A percentile compares a stretch with the other conserved stretches of the same genome.
These are phyloP conservation scores for Hirtodrosophila confusa DNA, from an alignment of 2,888 invertebrate genomes.

Conservation along the genomic window DNA sequence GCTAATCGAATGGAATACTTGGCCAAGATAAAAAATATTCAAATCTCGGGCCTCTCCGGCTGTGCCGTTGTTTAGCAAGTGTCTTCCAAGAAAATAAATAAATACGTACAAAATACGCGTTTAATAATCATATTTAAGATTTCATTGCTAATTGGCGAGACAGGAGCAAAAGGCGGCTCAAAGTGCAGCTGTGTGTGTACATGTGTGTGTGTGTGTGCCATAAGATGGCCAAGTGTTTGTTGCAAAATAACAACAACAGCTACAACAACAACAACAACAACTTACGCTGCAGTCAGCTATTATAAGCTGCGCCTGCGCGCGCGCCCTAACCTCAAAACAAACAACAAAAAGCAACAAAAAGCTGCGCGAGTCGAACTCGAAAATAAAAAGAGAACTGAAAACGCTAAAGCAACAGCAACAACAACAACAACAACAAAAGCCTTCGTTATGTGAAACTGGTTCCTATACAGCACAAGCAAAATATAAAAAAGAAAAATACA, in stretches of 20 bases:
- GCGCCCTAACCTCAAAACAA: slow-evolving; percentile 64
- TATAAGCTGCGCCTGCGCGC: slow-evolving; percentile 65
- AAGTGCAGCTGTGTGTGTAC: slow-evolving; percentile 28
- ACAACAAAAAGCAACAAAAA: slow-evolving; percentile 27
- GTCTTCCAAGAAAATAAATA: slow-evolving; percentile 13
- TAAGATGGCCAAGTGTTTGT: slow-evolving; percentile 62
- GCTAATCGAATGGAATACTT: slow-evolving; percentile 53
- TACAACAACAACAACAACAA: slow-evolving; percentile 18
- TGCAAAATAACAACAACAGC: slow-evolving; percentile 35
- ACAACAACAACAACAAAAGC: slow-evolving; percentile 55
- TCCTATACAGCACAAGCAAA: slow-evolving; percentile 47
- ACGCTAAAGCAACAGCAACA: slow-evolving; percentile 34
- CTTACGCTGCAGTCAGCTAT: slow-evolving; percentile 36
- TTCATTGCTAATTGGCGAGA: slow-evolving; percentile 67
- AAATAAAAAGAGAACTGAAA: slow-evolving; percentile 49
- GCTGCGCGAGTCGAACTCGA: slow-evolving; percentile 52
- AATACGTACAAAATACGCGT: slow-evolving; percentile 16
- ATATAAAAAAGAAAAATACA: no score
- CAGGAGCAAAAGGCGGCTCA: slow-evolving; percentile 16
- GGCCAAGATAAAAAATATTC: slow-evolving; percentile 17
- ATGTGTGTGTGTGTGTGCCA: slow-evolving; percentile 17
- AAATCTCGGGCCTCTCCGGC: not conserved
- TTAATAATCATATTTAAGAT: slow-evolving; percentile 51
- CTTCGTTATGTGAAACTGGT: slow-evolving; percentile 77
- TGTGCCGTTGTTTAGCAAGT: slow-evolving; percentile 47